Evolutionary conservation across 2,113 vertebrate species (phyloP).

Genomic region (Chaetops frenatus): DNA sequence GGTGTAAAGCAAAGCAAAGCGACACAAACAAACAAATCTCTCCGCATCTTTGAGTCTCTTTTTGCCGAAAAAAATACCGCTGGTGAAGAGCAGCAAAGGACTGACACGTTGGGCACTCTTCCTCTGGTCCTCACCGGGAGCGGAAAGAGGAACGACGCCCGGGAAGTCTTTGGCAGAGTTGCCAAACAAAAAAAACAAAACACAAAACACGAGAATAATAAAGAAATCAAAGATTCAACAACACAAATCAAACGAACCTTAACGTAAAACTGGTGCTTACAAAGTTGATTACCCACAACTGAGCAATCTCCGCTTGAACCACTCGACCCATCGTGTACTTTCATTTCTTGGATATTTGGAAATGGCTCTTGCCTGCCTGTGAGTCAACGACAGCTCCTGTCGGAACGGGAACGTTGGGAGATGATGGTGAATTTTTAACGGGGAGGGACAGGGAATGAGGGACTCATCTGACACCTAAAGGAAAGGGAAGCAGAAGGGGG

Average conservation of each 20-base stretch:
- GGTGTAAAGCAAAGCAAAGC: conserved; percentile 56
- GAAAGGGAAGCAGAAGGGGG: conserved; percentile 35
- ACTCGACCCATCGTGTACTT: conserved; percentile 71
- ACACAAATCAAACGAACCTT: conserved; percentile 40
- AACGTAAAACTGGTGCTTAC: conserved; percentile 76
- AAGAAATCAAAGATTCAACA: conserved; percentile 55
- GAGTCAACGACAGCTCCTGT: conserved; percentile 22
- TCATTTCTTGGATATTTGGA: conserved; percentile 59
- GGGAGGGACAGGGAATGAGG: conserved; percentile 41
- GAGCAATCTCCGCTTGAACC: conserved; percentile 71
- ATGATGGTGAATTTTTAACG: conserved; percentile 12
- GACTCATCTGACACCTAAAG: conserved; percentile 7
- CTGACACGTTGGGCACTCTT: conserved; percentile 30
- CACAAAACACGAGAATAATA: background rate
- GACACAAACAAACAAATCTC: background rate
- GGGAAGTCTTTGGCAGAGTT: conserved; percentile 33
- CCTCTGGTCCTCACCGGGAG: conserved; percentile 1
- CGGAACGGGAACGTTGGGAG: background rate
- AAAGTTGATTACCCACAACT: conserved; percentile 63
- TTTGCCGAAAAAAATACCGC: background rate
- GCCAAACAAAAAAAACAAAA: conserved; percentile 7
- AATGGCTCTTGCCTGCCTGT: conserved; percentile 59
- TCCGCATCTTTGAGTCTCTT: background rate
- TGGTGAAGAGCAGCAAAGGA: conserved; percentile 51
- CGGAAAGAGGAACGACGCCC: conserved; percentile 19